Percentiles rank a stretch among this genome's conserved stretches.
These are phyloP conservation scores for Atethmia centrago DNA, from an alignment of 2,888 invertebrate species.

Conservation along the genomic window DNA sequence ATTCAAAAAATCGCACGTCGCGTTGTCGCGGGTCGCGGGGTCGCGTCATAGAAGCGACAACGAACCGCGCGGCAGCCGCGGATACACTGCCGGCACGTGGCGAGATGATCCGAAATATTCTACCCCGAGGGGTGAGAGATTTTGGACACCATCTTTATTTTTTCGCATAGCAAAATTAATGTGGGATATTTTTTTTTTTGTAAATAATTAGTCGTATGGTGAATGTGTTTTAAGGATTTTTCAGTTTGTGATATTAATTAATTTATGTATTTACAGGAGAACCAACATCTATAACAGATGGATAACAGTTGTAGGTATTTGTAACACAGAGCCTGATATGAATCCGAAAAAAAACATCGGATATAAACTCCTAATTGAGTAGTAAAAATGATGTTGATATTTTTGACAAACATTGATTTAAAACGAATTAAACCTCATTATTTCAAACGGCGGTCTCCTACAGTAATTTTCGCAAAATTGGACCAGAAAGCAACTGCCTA, in stretches of 20 bases:
- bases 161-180: conserved; percentile 37
- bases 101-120: conserved; percentile 75
- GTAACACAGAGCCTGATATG: too few relatives aligned
- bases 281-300: too few relatives aligned
- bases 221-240: neutral
- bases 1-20: conserved; percentile 48
- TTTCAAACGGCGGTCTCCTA: too few relatives aligned
- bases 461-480: neutral
- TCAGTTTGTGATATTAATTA: neutral
- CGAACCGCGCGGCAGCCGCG: conserved; percentile 84
- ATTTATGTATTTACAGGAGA: too few relatives aligned
- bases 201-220: neutral
- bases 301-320: too few relatives aligned
- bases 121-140: conserved; percentile 69
- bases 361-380: too few relatives aligned
- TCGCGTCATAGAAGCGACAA: conserved; percentile 57
- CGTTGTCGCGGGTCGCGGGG: conserved; percentile 57
- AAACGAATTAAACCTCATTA: neutral
- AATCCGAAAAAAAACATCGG: too few relatives aligned
- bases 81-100: conserved; percentile 87
- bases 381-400: too few relatives aligned
- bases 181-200: neutral
- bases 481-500: neutral
- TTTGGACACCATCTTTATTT: conserved; percentile 62
- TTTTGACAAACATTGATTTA: too few relatives aligned